A percentile compares a stretch with the other conserved stretches of the same genome.
Conservation (phyloP, 2,113 vertebrate species). For the Amazona guildingii region DNA sequence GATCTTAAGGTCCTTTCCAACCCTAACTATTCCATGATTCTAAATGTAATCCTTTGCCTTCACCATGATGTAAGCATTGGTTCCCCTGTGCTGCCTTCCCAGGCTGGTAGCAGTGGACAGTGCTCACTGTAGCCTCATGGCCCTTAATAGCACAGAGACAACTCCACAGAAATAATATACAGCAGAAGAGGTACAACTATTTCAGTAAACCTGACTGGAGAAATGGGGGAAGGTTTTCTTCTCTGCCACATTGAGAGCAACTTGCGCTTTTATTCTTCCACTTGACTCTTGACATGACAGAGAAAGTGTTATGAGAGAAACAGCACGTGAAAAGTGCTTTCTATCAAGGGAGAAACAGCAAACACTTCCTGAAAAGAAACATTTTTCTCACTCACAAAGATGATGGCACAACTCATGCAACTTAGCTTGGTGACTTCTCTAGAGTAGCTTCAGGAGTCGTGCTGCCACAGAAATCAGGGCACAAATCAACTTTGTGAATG, state of each 20-base stretch:
- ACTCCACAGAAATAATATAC: background rate
- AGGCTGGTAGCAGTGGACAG: background rate
- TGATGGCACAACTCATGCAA: constrained; percentile 42
- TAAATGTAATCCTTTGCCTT: background rate
- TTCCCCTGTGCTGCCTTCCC: background rate
- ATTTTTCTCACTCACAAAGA: constrained; percentile 32
- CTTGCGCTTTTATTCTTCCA: background rate
- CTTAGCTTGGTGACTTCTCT: background rate
- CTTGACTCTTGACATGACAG: background rate
- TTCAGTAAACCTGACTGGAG: background rate
- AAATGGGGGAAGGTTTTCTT: background rate
- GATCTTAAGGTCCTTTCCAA: too few species aligned
- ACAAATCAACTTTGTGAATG: constrained; percentile 43
- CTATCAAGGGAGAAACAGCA: constrained; percentile 16
- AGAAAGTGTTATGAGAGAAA: background rate
- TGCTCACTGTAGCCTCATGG: background rate
- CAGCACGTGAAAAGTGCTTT: background rate
- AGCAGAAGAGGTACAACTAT: background rate
- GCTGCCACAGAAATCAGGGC: constrained; percentile 39
- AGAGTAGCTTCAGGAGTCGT: background rate
- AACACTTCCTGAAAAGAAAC: constrained; percentile 39
- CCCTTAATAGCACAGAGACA: rapidly evolving
- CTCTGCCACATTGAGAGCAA: background rate
- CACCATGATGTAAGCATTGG: background rate
- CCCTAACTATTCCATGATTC: too few species aligned